Evolutionary conservation across 1,140 invertebrate species (phyloP).

Genomic region (Tribolium castaneum): DNA sequence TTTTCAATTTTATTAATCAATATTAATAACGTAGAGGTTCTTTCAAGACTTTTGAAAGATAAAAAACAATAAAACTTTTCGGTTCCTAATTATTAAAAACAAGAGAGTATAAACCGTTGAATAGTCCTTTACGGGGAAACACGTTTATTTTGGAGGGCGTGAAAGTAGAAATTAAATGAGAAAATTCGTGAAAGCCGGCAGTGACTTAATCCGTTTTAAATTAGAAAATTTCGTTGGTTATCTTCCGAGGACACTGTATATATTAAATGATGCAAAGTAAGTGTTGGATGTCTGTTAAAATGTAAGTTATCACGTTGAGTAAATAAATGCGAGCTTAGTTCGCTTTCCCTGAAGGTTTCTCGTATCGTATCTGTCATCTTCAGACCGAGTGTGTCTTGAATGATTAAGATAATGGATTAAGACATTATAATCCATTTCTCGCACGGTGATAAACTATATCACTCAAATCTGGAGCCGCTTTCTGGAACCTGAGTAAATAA

Average conservation of each 20-base stretch:
- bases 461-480: constrained; percentile 38
- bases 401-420: constrained; percentile 43
- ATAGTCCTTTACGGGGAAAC: neutral
- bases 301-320: constrained; percentile 37
- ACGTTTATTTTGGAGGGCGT: neutral
- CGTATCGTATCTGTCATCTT: constrained; percentile 43
- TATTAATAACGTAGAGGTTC: no score
- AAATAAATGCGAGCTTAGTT: constrained; percentile 37
- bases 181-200: neutral
- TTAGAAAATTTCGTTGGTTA: constrained; percentile 31
- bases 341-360: constrained; percentile 36
- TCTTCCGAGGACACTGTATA: constrained; percentile 33
- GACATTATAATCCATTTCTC: constrained; percentile 43
- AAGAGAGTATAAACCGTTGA: no score
- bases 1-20: no score
- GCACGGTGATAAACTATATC: constrained; percentile 40
- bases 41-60: no score
- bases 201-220: constrained; percentile 26
- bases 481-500: constrained; percentile 37
- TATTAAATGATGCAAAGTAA: constrained; percentile 20
- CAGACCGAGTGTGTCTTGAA: constrained; percentile 42
- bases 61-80: no score
- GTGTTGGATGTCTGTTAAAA: constrained; percentile 40
- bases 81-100: no score
- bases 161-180: neutral